Conservation (phyloP, 2,113 vertebrate species). For the Polyodon spathula region DNA sequence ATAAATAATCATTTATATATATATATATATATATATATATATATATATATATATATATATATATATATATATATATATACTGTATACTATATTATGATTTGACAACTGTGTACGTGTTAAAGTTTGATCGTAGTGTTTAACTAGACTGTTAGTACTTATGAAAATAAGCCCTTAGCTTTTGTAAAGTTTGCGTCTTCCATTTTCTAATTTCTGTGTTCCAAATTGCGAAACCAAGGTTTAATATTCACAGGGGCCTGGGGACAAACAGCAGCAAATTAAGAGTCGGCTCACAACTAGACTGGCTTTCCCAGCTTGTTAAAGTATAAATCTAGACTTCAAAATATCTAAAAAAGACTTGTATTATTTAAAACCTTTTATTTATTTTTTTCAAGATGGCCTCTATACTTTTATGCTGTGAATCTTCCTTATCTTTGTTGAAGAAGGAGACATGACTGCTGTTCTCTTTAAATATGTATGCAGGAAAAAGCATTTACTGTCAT, state of each 20-base stretch:
- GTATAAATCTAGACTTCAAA: constrained; percentile 24
- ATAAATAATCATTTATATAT: too few relatives aligned
- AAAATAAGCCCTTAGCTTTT: too few relatives aligned
- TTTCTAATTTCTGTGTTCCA: constrained; percentile 24
- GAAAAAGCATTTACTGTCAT: neutral
- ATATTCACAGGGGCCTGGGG: constrained; percentile 26
- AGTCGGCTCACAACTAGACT: constrained; percentile 11
- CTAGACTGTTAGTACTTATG: too few relatives aligned
- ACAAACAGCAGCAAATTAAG: constrained; percentile 23
- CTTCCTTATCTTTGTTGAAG: too few relatives aligned
- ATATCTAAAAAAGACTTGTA: constrained; percentile 23
- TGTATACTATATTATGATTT: too few relatives aligned
- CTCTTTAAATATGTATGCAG: constrained; percentile 2
- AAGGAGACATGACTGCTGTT: neutral
- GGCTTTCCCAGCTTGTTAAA: constrained; percentile 29
- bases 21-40: too few relatives aligned
- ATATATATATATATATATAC: too few relatives aligned
- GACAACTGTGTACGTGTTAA: too few relatives aligned
- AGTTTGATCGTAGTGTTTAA: too few relatives aligned
- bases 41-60: too few relatives aligned
- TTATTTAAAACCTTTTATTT: constrained; percentile 9
- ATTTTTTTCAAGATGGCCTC: constrained; percentile 12
- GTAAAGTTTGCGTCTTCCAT: too few relatives aligned
- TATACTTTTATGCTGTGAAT: constrained; percentile 13
- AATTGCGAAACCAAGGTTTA: constrained; percentile 19